Conservation (phyloP, 2,113 vertebrate genomes). For the Alces alces region DNA sequence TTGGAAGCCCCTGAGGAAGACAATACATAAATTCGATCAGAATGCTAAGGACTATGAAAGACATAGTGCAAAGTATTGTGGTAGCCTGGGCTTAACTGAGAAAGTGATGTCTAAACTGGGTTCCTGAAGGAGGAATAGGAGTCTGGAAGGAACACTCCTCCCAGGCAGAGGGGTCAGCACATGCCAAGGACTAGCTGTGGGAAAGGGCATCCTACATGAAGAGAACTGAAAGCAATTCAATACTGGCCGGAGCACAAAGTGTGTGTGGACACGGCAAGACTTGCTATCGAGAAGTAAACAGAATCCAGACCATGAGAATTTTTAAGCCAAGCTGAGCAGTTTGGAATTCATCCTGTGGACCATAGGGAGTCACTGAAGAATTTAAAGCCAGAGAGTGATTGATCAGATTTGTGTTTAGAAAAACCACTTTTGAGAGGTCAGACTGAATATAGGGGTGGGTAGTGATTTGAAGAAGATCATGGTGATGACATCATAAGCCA, state of each 20-base stretch:
- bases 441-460: not conserved
- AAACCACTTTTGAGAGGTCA: not conserved
- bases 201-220: not conserved
- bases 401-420: constrained; percentile 1
- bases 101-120: not conserved
- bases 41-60: not conserved
- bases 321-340: not conserved
- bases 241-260: not conserved
- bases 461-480: not conserved
- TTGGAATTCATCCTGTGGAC: not conserved
- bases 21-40: not conserved
- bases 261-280: not conserved
- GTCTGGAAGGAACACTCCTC: not conserved
- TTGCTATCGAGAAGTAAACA: not conserved
- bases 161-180: not conserved
- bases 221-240: constrained; percentile 46
- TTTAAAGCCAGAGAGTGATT: not conserved
- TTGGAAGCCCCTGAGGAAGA: not conserved
- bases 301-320: constrained; percentile 1
- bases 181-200: not conserved
- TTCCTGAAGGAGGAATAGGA: not conserved
- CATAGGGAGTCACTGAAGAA: not conserved
- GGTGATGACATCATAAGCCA: not conserved
- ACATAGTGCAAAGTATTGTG: not conserved
- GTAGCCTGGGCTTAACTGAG: not conserved